Percentiles rank a stretch among this genome's conserved stretches.
phyloP scores from a whole-genome alignment of 2,888 invertebrate genomes.

The Willowsia nigromaculata region DNA sequence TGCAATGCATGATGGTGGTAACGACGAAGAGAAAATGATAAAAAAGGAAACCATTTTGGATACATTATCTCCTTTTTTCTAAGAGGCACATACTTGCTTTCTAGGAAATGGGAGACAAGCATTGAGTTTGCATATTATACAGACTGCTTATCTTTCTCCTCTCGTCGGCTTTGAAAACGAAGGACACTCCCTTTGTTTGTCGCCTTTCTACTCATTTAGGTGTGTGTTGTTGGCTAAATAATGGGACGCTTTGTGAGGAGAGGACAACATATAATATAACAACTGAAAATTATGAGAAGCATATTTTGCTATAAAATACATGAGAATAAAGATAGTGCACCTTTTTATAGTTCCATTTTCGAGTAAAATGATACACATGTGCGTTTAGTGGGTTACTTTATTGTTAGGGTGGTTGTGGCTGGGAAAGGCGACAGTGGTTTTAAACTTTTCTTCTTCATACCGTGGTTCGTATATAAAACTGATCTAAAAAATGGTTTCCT shows the following conservation, averaged over 20 bases:
- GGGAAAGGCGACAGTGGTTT: neutral
- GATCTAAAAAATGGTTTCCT: neutral
- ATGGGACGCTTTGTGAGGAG: neutral
- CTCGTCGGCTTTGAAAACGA: neutral
- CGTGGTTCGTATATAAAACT: neutral
- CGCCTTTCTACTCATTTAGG: neutral
- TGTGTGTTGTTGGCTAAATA: neutral
- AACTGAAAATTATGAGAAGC: neutral
- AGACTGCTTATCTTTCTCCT: neutral
- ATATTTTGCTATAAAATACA: neutral
- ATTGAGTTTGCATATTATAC: neutral
- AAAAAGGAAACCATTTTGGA: slow-evolving; percentile 38
- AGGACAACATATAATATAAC: too few species aligned
- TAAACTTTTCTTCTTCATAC: neutral
- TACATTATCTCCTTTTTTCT: slow-evolving; percentile 34
- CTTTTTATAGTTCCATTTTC: neutral
- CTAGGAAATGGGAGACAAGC: neutral
- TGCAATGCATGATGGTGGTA: slow-evolving; percentile 26
- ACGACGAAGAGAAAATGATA: neutral
- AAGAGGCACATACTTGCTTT: neutral
- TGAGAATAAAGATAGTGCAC: neutral
- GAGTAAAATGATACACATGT: slow-evolving; percentile 8
- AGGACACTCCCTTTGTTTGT: slow-evolving; percentile 38
- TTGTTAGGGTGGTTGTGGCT: slow-evolving; percentile 6
- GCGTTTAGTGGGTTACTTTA: neutral